Conservation (phyloP, 2,113 vertebrate genomes). For the Vimba vimba region DNA sequence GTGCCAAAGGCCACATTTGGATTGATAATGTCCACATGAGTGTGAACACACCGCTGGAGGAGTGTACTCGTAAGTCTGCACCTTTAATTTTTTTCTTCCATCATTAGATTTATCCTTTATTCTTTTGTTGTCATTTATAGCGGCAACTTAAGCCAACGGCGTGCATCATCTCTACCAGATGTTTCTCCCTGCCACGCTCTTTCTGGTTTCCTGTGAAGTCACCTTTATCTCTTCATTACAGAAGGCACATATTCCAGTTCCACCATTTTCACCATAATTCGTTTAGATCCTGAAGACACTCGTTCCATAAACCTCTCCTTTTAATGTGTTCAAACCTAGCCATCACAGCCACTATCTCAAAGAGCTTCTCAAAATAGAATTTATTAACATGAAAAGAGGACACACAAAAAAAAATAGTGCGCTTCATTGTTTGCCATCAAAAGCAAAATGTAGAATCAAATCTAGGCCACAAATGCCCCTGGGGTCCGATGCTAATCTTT, state of each 20-base stretch:
- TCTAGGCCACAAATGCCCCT: constrained; percentile 76
- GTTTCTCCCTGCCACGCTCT: constrained; percentile 13
- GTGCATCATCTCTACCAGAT: not conserved
- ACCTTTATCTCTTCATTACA: constrained; percentile 26
- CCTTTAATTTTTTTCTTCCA: not conserved
- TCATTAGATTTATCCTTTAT: not conserved
- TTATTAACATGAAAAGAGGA: constrained; percentile 42
- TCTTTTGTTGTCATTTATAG: not conserved
- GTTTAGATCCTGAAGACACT: not conserved
- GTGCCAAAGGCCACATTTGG: constrained; percentile 86
- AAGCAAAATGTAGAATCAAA: constrained; percentile 64
- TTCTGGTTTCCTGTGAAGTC: constrained; percentile 26
- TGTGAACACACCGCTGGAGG: constrained; percentile 84
- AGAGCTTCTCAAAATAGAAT: constrained; percentile 49
- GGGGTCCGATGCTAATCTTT: constrained; percentile 78
- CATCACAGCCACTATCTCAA: constrained; percentile 29
- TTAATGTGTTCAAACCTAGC: constrained; percentile 21
- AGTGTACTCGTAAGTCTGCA: constrained; percentile 89
- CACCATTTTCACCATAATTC: constrained; percentile 3
- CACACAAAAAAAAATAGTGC: constrained; percentile 35
- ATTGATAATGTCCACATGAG: constrained; percentile 91
- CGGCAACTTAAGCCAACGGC: not conserved
- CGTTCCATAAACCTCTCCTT: constrained; percentile 9
- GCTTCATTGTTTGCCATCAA: constrained; percentile 60
- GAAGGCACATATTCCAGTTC: not conserved